Evolutionary conservation across 1,140 invertebrate species (phyloP), one percentile per base, ranked within the genome.

Genomic region (Drosophila kurseongensis): DNA sequence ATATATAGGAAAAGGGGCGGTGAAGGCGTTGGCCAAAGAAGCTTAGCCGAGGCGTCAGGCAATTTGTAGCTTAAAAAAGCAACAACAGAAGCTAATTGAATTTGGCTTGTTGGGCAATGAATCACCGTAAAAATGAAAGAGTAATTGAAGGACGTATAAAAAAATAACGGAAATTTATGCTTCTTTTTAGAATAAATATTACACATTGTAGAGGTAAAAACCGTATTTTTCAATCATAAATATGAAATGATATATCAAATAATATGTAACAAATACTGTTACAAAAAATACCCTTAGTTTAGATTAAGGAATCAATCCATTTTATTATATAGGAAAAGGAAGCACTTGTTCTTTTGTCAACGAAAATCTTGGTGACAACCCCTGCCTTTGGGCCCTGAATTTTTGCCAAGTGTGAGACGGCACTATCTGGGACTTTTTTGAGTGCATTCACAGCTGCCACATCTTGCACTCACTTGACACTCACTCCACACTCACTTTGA

Each of bases 1-100:
- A 14, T 9, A 29, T 14, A 12, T 29, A 27, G 45, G 18, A 16
- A 48, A 13, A 41, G 14, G 27, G 38, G 36, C 18, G 48, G 44
- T 40, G 42, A 44, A 41, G 40, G 60, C 59, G 62, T 67, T 74
- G 67, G 47, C 38, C 44, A 58, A 76, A 59, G 61, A 88, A 76
- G 83, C 82, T 86, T 42, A 66, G 48, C 44, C 57, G 75, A 86
- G 82, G 82, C 82, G 82, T 86, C 75, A 83, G 81, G 80, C 71
- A 86, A 88, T 86, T 86, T 86, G 83, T 86, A 68, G 78, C 73
- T 77, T 86, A 68, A 73, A 69, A 71, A 40, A 55, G 35, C 23
- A 48, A 48, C n/a, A 51, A 16, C 36, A 44, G 18, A 45, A 48
- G 58, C 69, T 71, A 79, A 83, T 76, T 76, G 58, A 83, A 83